phyloP scores from a whole-genome alignment of 2,888 invertebrate genomes.

The Nasonia oneida region DNA sequence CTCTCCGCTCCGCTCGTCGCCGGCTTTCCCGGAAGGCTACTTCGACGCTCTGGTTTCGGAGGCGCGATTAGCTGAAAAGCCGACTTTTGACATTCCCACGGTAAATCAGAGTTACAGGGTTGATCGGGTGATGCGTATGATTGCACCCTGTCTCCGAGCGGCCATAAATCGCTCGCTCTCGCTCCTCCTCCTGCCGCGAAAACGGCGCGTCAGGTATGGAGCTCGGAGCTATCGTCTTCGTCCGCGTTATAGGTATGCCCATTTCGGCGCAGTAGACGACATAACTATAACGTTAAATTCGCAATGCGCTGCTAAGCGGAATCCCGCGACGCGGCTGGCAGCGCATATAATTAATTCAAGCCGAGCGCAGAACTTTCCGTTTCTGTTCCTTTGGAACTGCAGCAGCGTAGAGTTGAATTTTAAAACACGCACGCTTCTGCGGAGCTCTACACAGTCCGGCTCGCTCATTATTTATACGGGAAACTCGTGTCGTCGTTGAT shows the following conservation, averaged over 20 bases:
- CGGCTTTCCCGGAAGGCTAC: background rate
- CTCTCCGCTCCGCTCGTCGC: background rate
- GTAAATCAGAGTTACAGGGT: constrained; percentile 78
- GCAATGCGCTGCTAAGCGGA: background rate
- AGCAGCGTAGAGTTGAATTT: background rate
- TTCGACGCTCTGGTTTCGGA: background rate
- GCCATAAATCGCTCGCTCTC: constrained; percentile 75
- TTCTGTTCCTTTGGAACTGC: background rate
- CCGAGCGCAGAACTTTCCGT: background rate
- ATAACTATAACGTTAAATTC: background rate
- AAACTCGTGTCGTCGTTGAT: background rate
- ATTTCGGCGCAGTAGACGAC: no score
- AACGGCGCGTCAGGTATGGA: constrained; percentile 54
- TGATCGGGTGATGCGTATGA: constrained; percentile 79
- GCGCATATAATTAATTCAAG: background rate
- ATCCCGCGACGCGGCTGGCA: background rate
- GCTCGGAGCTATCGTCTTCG: background rate
- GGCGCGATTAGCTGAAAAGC: background rate
- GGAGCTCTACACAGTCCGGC: background rate
- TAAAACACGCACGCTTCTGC: background rate
- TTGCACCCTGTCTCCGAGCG: constrained; percentile 78
- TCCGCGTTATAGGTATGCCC: background rate
- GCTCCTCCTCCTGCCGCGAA: constrained; percentile 65
- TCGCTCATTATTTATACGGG: background rate
- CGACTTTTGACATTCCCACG: constrained; percentile 77